Evolutionary conservation across 2,113 vertebrate genomes (phyloP).

Genomic region (Cryptoleucopteryx plumbea): DNA sequence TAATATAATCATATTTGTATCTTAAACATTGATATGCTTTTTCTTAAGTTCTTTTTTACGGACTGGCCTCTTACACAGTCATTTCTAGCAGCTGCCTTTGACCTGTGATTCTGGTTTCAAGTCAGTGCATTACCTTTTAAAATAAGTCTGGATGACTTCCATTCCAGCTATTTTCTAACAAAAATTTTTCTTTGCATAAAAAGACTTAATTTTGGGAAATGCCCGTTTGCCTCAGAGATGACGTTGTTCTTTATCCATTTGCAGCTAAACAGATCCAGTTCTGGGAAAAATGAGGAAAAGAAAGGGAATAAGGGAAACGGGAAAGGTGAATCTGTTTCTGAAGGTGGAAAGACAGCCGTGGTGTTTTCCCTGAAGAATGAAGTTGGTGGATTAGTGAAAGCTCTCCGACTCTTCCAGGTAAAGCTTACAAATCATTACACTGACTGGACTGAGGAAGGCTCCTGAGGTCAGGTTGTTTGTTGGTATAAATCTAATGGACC

Average conservation of each 20-base stretch:
- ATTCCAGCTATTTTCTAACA: background rate
- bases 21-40: background rate
- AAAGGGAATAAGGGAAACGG: constrained; percentile 69
- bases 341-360: constrained; percentile 84
- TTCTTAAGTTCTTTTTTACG: background rate
- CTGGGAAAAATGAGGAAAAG: constrained; percentile 85
- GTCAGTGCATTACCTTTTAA: background rate
- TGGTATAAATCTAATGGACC: background rate
- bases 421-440: background rate
- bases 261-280: constrained; percentile 76
- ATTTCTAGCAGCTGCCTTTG: background rate
- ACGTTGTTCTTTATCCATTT: background rate
- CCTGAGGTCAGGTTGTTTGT: background rate
- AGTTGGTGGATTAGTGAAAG: constrained; percentile 90
- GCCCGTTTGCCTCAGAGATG: background rate
- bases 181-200: background rate
- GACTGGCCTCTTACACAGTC: background rate
- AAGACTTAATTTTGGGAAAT: background rate
- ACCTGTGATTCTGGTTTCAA: background rate
- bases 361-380: constrained; percentile 96
- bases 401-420: constrained; percentile 93
- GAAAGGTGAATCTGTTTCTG: constrained; percentile 62
- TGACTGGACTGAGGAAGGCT: background rate
- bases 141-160: background rate
- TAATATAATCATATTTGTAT: background rate